Conservation (phyloP, 2,888 invertebrate genomes). For the Cristatella mucedo region DNA sequence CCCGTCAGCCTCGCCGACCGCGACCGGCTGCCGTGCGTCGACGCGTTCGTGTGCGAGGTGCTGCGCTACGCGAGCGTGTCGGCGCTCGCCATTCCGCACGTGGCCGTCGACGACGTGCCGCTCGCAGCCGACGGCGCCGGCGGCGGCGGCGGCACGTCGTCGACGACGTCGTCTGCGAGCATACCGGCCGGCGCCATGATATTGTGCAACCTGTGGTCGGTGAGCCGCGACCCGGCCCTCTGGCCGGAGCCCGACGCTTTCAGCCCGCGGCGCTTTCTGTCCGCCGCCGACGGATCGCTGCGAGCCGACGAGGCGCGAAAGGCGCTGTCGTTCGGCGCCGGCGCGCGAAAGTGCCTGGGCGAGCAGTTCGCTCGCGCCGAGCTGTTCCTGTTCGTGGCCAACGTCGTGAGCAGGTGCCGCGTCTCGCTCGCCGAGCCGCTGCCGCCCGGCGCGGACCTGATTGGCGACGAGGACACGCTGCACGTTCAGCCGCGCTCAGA, state of each 20-base stretch:
- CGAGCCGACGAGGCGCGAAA: too few species aligned
- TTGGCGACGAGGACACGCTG: too few species aligned
- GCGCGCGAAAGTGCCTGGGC: conserved; percentile 6
- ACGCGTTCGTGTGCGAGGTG: too few species aligned
- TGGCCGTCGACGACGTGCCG: conserved; percentile 4
- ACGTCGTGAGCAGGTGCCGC: neutral
- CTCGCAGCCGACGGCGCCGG: neutral
- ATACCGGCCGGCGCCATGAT: neutral
- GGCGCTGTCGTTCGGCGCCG: conserved; percentile 3
- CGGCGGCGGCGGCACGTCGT: neutral
- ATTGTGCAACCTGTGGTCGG: conserved; percentile 5
- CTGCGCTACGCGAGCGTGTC: too few species aligned
- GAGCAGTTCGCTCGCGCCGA: conserved; percentile 2
- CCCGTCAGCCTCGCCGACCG: too few species aligned
- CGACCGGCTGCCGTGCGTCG: too few species aligned
- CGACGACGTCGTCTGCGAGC: neutral
- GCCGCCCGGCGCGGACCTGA: too few species aligned
- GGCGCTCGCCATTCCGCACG: conserved; percentile 1
- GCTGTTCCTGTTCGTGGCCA: neutral
- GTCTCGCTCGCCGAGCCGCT: neutral
- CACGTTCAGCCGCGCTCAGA: too few species aligned
- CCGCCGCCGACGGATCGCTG: too few species aligned
- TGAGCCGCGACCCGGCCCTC: conserved; percentile 2
- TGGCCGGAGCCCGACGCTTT: conserved; percentile 2
- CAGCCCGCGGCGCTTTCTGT: neutral